phyloP scores from a whole-genome alignment of 2,888 invertebrate species.

The Ypsolopha scabrella region DNA sequence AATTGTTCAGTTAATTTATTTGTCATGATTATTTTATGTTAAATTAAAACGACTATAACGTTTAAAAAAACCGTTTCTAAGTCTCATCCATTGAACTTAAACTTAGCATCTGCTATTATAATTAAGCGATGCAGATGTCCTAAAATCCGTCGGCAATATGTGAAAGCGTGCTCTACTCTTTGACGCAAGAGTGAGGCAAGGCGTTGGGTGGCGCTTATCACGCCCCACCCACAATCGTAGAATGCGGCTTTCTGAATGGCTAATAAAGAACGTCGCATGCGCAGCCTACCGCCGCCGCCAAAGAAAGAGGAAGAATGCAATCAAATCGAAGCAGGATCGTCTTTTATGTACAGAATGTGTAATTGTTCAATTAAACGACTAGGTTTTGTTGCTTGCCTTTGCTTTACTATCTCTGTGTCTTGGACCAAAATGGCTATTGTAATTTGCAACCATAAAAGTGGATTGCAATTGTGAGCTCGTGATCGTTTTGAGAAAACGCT shows the following conservation, averaged over 20 bases:
- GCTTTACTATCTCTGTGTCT: conserved; percentile 7
- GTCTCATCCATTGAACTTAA: no score
- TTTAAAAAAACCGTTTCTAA: no score
- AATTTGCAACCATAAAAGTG: conserved; percentile 11
- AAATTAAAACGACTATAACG: no score
- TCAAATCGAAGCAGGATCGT: conserved; percentile 47
- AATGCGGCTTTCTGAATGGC: conserved; percentile 38
- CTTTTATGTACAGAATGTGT: conserved; percentile 39
- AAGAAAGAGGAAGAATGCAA: conserved; percentile 31
- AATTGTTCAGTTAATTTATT: no score
- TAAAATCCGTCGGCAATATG: no score
- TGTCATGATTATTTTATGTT: no score
- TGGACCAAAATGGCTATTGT: conserved; percentile 7
- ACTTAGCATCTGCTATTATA: no score
- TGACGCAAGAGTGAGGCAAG: conserved; percentile 16
- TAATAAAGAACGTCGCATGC: conserved; percentile 23
- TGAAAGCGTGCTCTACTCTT: no score
- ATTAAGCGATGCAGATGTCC: no score
- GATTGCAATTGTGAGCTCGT: conserved; percentile 7
- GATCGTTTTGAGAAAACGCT: neutral
- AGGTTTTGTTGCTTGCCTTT: conserved; percentile 8
- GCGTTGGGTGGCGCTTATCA: conserved; percentile 37
- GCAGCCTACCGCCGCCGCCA: conserved; percentile 28
- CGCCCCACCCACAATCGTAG: conserved; percentile 31
- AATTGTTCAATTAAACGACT: conserved; percentile 34